phyloP scores from a whole-genome alignment of 2,113 vertebrate genomes.

The Deroptyus accipitrinus region DNA sequence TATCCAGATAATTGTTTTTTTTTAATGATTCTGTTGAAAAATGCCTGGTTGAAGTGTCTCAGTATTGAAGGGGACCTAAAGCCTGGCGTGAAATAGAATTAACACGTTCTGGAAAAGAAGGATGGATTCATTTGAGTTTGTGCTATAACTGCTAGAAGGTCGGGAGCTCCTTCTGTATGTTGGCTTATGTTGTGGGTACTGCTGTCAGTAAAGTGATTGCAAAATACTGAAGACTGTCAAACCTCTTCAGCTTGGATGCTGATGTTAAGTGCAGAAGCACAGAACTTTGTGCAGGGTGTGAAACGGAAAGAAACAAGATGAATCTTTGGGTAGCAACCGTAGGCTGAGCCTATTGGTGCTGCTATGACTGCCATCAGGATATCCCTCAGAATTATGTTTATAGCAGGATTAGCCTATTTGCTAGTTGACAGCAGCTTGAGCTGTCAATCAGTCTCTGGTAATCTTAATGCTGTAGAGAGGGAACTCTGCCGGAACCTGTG shows the following conservation, averaged over 20 bases:
- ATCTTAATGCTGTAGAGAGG: not conserved
- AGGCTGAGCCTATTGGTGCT: not conserved
- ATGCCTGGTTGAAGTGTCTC: not conserved
- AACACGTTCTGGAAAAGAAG: not conserved
- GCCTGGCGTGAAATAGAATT: not conserved
- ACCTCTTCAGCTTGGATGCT: not conserved
- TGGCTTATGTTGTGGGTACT: not conserved
- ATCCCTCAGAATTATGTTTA: not conserved
- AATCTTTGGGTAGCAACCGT: not conserved
- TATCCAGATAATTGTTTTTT: fast-evolving
- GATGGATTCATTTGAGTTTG: not conserved
- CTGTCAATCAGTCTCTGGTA: not conserved
- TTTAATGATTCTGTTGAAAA: not conserved
- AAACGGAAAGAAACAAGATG: not conserved
- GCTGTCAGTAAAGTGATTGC: not conserved
- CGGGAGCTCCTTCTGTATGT: not conserved
- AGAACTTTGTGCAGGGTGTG: not conserved
- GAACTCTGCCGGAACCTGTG: not conserved
- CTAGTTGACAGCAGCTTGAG: not conserved
- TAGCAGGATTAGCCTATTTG: not conserved
- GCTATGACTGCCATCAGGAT: not conserved
- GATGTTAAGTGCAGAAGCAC: not conserved
- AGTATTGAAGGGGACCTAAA: not conserved
- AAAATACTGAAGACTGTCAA: not conserved
- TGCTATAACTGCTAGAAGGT: not conserved